These are phyloP conservation scores for Cotesia chilonis DNA, from an alignment of 1,140 invertebrate genomes.

Conservation along the genomic window DNA sequence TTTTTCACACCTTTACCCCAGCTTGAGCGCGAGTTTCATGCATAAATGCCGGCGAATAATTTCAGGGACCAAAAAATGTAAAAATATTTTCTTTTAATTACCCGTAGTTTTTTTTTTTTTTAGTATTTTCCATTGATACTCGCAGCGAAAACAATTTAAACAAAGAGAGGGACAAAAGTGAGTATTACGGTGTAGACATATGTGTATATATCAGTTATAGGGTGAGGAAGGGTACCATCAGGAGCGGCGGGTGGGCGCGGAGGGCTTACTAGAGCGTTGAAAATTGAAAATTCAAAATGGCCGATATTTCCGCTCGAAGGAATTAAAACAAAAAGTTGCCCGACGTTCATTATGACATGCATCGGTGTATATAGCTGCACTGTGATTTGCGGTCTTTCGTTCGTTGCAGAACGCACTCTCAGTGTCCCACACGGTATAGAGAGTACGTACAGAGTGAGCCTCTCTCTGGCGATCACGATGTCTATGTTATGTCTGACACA, in stretches of 20 bases:
- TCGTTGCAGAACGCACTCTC: slow-evolving; percentile 57
- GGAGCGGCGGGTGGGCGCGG: slow-evolving; percentile 30
- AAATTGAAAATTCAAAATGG: slow-evolving; percentile 69
- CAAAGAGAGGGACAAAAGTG: too few species aligned
- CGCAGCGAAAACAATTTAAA: too few species aligned
- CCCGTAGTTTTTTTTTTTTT: too few species aligned
- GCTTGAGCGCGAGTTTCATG: too few species aligned
- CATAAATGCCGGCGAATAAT: too few species aligned
- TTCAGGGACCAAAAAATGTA: too few species aligned
- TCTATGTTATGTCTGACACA: not conserved
- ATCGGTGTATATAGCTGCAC: slow-evolving; percentile 58
- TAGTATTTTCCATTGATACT: too few species aligned
- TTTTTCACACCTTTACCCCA: too few species aligned
- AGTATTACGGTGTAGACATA: too few species aligned
- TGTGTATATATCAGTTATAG: too few species aligned
- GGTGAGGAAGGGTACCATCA: slow-evolving; percentile 6
- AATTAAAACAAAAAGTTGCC: slow-evolving; percentile 66
- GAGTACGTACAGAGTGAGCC: not conserved
- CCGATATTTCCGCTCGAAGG: slow-evolving; percentile 67
- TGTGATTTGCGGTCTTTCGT: slow-evolving; percentile 65
- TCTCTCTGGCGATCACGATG: slow-evolving; percentile 2
- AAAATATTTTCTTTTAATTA: too few species aligned
- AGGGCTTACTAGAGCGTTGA: slow-evolving; percentile 66
- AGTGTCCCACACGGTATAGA: slow-evolving; percentile 5
- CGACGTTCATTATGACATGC: slow-evolving; percentile 66